Conservation (phyloP, 1,140 invertebrate genomes). For the Leptoteleia sp. region DNA sequence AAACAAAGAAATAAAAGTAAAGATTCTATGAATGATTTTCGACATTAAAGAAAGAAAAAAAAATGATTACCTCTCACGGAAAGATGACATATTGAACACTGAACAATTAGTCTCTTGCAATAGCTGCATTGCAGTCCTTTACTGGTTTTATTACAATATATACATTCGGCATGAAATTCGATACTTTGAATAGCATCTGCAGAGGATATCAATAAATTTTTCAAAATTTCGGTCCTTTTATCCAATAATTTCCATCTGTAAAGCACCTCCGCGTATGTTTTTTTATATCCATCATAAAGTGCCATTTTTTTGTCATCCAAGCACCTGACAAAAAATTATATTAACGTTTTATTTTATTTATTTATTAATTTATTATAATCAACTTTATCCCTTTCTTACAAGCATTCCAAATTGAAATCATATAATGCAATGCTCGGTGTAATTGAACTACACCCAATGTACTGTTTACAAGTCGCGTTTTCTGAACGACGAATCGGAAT, state of each 20-base stretch:
- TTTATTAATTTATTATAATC: no score
- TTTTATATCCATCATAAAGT: constrained; percentile 93
- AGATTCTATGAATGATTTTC: no score
- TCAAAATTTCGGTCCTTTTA: constrained; percentile 90
- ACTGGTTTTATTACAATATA: constrained; percentile 84
- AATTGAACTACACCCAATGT: no score
- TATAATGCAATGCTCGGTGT: no score
- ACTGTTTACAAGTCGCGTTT: no score
- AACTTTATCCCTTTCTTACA: no score
- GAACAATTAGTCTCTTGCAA: constrained; percentile 87
- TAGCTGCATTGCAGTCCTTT: constrained; percentile 83
- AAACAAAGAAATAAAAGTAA: no score
- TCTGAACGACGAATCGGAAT: no score
- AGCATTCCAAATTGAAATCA: no score
- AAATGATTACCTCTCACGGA: constrained; percentile 90
- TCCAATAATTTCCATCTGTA: constrained; percentile 92
- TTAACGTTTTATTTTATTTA: no score
- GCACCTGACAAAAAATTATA: constrained; percentile 67
- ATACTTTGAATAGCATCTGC: constrained; percentile 85
- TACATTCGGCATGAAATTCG: constrained; percentile 89
- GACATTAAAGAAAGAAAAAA: no score
- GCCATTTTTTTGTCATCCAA: constrained; percentile 82
- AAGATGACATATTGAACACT: constrained; percentile 92
- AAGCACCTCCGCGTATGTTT: constrained; percentile 93
- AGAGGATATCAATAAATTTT: constrained; percentile 84